Evolutionary conservation across 2,888 invertebrate genomes (phyloP).

Genomic region (Frankliniella fusca): DNA sequence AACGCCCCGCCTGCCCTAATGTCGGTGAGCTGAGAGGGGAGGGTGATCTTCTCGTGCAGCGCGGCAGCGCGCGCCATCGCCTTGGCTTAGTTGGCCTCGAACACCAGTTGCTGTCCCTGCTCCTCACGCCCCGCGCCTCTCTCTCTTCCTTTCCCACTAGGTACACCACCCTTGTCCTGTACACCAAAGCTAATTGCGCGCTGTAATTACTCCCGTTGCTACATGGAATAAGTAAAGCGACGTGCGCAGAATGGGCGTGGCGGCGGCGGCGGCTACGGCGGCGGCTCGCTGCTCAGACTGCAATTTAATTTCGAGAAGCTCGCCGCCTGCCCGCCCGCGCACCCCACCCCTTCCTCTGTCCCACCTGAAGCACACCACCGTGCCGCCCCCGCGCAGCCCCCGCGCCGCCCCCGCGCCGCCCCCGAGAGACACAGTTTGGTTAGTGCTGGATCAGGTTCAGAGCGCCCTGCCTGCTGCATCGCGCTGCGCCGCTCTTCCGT

Average conservation of each 20-base stretch:
- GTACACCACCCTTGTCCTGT: neutral
- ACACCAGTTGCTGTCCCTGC: neutral
- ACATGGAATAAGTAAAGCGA: slow-evolving; percentile 14
- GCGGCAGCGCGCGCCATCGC: no score
- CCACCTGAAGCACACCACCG: neutral
- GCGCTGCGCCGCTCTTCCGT: no score
- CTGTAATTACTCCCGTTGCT: slow-evolving; percentile 5
- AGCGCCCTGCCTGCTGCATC: neutral
- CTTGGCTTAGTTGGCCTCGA: no score
- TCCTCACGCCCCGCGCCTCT: neutral
- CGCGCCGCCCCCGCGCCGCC: neutral
- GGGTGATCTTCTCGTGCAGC: no score
- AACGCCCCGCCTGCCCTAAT: no score
- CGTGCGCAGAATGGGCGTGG: slow-evolving; percentile 4
- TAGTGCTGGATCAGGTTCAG: no score
- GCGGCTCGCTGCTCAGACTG: neutral
- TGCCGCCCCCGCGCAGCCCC: neutral
- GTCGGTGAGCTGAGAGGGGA: no score
- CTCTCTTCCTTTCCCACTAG: neutral
- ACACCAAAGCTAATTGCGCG: slow-evolving; percentile 5
- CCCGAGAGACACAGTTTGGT: neutral
- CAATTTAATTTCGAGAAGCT: slow-evolving; percentile 4
- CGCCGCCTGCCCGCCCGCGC: neutral
- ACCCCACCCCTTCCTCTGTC: neutral
- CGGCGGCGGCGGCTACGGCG: neutral